Evolutionary conservation across 1,140 invertebrate species (phyloP), one percentile per base, ranked within the genome.

Genomic region (Aphaenogaster ashmeadi): DNA sequence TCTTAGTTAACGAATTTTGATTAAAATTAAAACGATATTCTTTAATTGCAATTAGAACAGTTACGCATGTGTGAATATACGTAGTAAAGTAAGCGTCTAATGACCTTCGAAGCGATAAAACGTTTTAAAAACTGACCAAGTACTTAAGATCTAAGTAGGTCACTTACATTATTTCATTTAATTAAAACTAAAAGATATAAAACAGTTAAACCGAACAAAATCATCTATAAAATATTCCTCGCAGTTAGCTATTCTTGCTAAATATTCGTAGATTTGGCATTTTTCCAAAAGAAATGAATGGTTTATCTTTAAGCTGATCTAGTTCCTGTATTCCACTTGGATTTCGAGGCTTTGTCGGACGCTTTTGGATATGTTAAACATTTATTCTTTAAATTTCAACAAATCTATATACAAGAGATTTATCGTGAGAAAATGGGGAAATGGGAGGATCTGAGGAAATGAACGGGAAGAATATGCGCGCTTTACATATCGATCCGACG

Each of bases 261-360:
- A 74, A 56, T 74, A 36, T 41, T 56, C 52, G n/a, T 56, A n/a
- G 8, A 5, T n/a, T 38, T 58, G 54, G 54, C 74, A 77, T 33
- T n/a, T 18, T 44, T 77, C 54, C 36, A 15, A 60, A 60, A 36
- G 33, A 47, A 66, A 27, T 27, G 1, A 5, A n/a, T 36, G 27
- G 27, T 21, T 79, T 66, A 66, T 66, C 41, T 66, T 36, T 36
- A 64, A 36, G 41, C 11, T 47, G 38, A 79, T 33, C 41, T 79
- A 79, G 41, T 47, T 64, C 27, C 27, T n/a, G 9, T 27, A 44
- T 33, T 41, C 5, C 36, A 78, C 41, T 64, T 27, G n/a, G 18
- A 64, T n/a, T 36, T 64, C 41, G 15, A 27, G 9, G 13, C 27
- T 44, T 78, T 41, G 15, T 64, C 56, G 54, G 0, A 33, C 9